Percentiles rank a stretch among this genome's conserved stretches.
Evolutionary conservation across 2,888 invertebrate genomes (phyloP).

Genomic region (Amphipyra berbera): DNA sequence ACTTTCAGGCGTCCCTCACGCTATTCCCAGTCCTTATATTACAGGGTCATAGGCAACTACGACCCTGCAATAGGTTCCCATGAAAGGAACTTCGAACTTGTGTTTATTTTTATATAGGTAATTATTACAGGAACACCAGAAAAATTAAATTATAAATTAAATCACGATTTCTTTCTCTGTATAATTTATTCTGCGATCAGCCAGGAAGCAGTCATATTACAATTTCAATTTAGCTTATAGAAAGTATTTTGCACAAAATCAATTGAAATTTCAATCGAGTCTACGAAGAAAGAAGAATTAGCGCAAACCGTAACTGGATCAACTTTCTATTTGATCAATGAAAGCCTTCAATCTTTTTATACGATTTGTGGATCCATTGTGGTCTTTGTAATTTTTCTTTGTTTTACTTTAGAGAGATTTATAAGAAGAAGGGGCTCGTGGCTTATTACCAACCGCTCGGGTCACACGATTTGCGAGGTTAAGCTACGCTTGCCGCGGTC

Average conservation of each 20-base stretch:
- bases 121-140: too few relatives aligned
- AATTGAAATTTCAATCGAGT: slow-evolving; percentile 40
- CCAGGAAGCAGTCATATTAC: neutral
- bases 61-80: too few relatives aligned
- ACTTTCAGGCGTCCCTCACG: too few relatives aligned
- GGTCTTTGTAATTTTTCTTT: neutral
- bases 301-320: slow-evolving; percentile 19
- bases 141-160: too few relatives aligned
- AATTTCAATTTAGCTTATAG: neutral
- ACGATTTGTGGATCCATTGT: neutral
- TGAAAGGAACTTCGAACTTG: too few relatives aligned
- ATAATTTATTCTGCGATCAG: neutral
- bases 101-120: too few relatives aligned
- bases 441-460: too few relatives aligned
- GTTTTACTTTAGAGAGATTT: neutral
- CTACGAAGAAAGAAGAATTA: slow-evolving; percentile 23
- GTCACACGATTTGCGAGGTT: too few relatives aligned
- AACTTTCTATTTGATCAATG: slow-evolving; percentile 15
- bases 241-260: slow-evolving; percentile 5
- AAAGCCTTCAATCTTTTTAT: neutral
- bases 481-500: too few relatives aligned
- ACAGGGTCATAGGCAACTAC: too few relatives aligned
- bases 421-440: too few relatives aligned
- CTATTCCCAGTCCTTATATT: too few relatives aligned
- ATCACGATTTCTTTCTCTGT: neutral